Evolutionary conservation across 2,113 vertebrate genomes (phyloP).

Genomic region (Alces alces): DNA sequence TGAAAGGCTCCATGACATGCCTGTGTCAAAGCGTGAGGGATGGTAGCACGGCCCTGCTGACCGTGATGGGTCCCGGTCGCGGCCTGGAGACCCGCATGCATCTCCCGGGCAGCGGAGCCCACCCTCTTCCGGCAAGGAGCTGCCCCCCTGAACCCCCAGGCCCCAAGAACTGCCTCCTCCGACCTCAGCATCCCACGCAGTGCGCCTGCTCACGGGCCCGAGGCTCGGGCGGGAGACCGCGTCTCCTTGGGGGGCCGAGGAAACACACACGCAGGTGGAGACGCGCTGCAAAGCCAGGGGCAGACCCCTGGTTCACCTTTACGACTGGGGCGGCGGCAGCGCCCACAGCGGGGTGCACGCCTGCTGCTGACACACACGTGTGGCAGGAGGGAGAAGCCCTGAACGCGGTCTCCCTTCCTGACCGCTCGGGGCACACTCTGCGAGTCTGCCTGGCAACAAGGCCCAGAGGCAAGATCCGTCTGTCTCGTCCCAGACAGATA

Average conservation of each 20-base stretch:
- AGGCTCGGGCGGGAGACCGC: rapidly evolving
- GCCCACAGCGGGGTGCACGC: rapidly evolving
- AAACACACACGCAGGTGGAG: neutral
- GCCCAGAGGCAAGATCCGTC: rapidly evolving
- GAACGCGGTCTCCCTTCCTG: neutral
- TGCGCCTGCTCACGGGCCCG: rapidly evolving
- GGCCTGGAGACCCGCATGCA: rapidly evolving
- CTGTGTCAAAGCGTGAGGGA: neutral
- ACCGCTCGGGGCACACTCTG: rapidly evolving
- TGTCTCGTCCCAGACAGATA: neutral
- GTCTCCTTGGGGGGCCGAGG: rapidly evolving
- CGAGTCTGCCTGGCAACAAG: neutral
- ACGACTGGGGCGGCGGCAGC: rapidly evolving
- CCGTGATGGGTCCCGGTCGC: neutral
- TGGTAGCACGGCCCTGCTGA: neutral
- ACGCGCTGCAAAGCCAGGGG: rapidly evolving
- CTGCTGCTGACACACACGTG: rapidly evolving
- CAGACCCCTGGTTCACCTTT: rapidly evolving
- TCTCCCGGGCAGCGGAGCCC: neutral
- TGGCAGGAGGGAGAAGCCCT: rapidly evolving
- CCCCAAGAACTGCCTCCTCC: rapidly evolving
- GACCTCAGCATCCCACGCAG: rapidly evolving
- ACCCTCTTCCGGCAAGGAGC: neutral
- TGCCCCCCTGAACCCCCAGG: rapidly evolving
- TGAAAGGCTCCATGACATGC: neutral